These are phyloP conservation scores for Aproaerema taeniolella DNA, from an alignment of 2,888 invertebrate species.

Conservation along the genomic window DNA sequence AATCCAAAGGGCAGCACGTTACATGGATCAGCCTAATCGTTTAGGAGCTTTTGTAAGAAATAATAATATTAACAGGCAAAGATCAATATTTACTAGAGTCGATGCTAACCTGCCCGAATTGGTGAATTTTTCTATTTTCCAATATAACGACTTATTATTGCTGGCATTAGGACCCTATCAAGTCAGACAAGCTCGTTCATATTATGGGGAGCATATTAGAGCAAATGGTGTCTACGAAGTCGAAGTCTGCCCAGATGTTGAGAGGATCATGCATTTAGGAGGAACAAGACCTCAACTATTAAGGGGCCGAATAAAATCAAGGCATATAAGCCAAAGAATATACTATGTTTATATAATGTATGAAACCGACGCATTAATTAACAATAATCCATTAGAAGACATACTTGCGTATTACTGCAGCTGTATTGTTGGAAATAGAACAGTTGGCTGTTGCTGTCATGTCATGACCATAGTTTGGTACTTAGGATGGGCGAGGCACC, in stretches of 20 bases:
- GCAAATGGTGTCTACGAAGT: conserved; percentile 10
- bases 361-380: not conserved
- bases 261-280: conserved; percentile 1
- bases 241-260: conserved; percentile 10
- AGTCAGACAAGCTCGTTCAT: conserved; percentile 1
- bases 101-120: not conserved
- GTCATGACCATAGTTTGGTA: too few relatives aligned
- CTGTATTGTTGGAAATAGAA: too few relatives aligned
- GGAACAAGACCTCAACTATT: conserved; percentile 2
- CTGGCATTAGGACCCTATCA: conserved; percentile 1
- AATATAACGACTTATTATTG: too few relatives aligned
- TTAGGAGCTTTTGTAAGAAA: too few relatives aligned
- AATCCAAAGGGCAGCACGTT: not conserved
- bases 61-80: not conserved
- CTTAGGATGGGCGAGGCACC: too few relatives aligned
- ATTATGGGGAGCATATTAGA: conserved; percentile 4
- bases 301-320: conserved; percentile 10
- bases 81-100: too few relatives aligned
- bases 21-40: too few relatives aligned
- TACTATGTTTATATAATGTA: too few relatives aligned
- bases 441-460: too few relatives aligned
- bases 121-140: not conserved
- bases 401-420: not conserved
- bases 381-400: not conserved
- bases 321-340: conserved; percentile 7